Percentiles rank a stretch among this genome's conserved stretches.
Conservation (phyloP, 2,113 vertebrate species). For the Gallinago jamesoni region DNA sequence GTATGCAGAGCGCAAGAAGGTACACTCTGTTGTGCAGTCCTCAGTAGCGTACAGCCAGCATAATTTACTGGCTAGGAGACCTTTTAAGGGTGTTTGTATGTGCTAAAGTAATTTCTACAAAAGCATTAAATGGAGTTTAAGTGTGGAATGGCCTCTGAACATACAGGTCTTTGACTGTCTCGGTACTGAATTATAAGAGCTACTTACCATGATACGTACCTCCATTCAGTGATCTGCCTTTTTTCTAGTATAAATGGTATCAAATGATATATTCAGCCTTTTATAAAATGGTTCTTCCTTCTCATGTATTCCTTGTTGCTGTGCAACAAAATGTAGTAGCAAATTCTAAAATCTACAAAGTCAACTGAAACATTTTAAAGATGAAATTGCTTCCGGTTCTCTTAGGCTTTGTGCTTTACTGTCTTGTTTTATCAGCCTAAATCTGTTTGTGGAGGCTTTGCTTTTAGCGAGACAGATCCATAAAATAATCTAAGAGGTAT, state of each 20-base stretch:
- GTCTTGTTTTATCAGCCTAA: neutral
- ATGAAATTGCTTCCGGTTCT: neutral
- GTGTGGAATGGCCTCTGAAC: neutral
- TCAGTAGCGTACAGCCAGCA: accelerated
- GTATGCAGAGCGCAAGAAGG: neutral
- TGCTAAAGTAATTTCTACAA: neutral
- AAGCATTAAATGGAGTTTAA: neutral
- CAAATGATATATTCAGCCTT: neutral
- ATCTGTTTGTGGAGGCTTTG: neutral
- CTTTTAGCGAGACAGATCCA: neutral
- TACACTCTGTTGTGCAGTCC: neutral
- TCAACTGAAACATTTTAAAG: neutral
- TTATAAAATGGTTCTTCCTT: neutral
- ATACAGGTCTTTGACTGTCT: neutral
- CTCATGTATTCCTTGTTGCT: neutral
- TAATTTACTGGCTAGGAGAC: neutral
- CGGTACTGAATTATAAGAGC: neutral
- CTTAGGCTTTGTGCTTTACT: neutral
- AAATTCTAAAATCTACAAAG: constrained; percentile 26
- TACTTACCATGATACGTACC: neutral
- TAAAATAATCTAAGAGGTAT: neutral
- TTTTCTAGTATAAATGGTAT: neutral
- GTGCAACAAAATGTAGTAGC: constrained; percentile 28
- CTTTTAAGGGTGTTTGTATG: neutral
- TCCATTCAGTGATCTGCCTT: neutral